Base-by-base conservation (phyloP, 2,797 vertebrate species). In the Manis pentadactyla region DNA sequence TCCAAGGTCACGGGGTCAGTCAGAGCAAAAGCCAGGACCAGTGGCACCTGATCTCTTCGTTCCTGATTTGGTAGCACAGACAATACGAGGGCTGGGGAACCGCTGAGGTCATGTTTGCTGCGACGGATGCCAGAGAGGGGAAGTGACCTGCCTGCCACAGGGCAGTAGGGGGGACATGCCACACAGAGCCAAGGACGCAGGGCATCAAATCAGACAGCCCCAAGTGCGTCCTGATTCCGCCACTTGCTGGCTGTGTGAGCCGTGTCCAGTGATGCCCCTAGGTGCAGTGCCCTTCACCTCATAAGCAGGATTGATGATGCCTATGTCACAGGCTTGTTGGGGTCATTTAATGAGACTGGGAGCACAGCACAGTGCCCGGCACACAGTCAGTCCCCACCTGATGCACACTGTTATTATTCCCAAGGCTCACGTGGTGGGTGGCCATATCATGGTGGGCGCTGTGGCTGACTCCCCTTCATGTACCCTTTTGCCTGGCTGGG, bases 371-470 rank as follows among this genome's bases (percentile, higher is more conserved):
- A 11, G 53, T 4, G 11, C 57, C 12, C 0, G 17, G 64, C 4
- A 1, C 29, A 27, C n/a, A 0, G n/a, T 1, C 23, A 5, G 74
- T 21, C 39, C 29, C 42, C 23, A 0, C 75, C n/a, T 2, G 25
- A 4, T 21, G n/a, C 15, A 0, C 19, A 31, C 63, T 25, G 64
- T 64, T 46, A 3, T 66, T 55, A 10, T 31, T 51, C 46, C 34
- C 64, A 2, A 46, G 55, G n/a, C 7, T 4, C 53, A 21, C 55
- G 0, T 18, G 18, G 42, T 0, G 3, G 46, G 12, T 5, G 37
- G 75, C 8, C 0, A 0, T 0, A 13, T 1, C 18, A 29, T 13
- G 53, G n/a, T 15, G 31, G 39, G 2, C 0, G 0, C 31, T 11
- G 51, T 29, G 51, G 7, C 46, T 4, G 10, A 21, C 5, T n/a